Base-by-base conservation (phyloP, 2,797 vertebrate species). In the Sternotherus odoratus region DNA sequence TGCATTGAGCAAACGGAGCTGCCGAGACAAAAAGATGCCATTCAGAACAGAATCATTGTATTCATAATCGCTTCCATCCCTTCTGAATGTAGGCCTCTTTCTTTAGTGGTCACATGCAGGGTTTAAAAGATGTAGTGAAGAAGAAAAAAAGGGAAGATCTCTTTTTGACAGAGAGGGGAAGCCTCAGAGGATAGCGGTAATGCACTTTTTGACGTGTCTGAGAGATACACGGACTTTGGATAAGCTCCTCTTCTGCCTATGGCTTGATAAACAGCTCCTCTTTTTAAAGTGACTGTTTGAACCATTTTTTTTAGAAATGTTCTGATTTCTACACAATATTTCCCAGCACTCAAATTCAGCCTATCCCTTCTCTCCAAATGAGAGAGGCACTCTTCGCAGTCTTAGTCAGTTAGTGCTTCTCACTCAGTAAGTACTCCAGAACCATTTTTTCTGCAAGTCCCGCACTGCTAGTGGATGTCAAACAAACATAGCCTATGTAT, bases 251-350 rank as follows among this genome's bases (percentile, higher is more conserved):
- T 84, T 60, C 53, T 60, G 77, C 81, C 87, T 63, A 63, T 83
- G 81, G 51, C 74, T 80, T 84, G 81, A 91, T 87, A 91, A 91
- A 48, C 66, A 80, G 84, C 63, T 84, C 72, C 56, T 91, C 84
- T 86, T 91, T 91, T 92, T 86, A 84, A 81, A 92, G 82, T 56
- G 43, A 80, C 36, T 80, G 48, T 91, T 81, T 84, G 79, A 75
- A 77, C 75, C 85, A 63, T 49, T 8, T 77, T 39, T 91, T 83
- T 84, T 84, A 75, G 19, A 57, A 87, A 87, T 74, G 63, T 63
- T 84, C 81, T 66, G 66, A 91, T 54, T 39, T 51, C 53, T 91
- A 79, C 81, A 84, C 54, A 87, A 80, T 75, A 77, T 82, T 75
- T 75, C 30, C 81, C 83, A 86, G 74, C n/a, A 84, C 39, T 79